Conservation (phyloP, 2,888 invertebrate genomes). For the Chloroclysta siterata region DNA sequence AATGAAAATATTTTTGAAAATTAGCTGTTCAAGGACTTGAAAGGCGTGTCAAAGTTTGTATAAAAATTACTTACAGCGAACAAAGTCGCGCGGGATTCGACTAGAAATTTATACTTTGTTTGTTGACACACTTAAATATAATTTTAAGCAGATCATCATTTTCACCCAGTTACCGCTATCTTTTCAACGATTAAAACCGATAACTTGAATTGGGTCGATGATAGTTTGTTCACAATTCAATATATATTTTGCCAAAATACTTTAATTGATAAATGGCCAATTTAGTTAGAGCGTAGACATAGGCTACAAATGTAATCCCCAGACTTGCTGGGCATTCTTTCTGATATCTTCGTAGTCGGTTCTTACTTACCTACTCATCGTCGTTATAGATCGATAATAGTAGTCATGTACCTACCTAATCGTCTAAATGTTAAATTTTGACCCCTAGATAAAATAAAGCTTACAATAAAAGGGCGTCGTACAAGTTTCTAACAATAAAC, state of each 20-base stretch:
- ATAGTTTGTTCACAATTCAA: slow-evolving; percentile 25
- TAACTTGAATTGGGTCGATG: slow-evolving; percentile 37
- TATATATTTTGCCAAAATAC: background rate
- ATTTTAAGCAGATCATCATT: background rate
- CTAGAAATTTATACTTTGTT: background rate
- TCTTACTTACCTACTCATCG: no score
- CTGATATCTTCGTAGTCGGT: no score
- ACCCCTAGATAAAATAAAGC: background rate
- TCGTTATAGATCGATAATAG: no score
- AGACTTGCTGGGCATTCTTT: no score
- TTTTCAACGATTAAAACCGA: slow-evolving; percentile 26
- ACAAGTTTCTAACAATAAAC: background rate
- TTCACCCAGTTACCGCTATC: slow-evolving; percentile 33
- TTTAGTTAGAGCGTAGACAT: no score
- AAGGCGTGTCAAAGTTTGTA: background rate
- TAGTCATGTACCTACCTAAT: no score
- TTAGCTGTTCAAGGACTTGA: no score
- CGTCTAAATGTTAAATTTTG: background rate
- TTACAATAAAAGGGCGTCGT: background rate
- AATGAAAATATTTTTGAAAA: no score
- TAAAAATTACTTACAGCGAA: no score
- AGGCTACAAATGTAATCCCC: no score
- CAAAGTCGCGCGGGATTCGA: no score
- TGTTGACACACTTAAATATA: slow-evolving; percentile 11
- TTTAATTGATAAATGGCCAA: no score